Base-by-base conservation (phyloP, 37 sponge, comb jelly and placozoan genomes). In the Eunapius fragilis region DNA sequence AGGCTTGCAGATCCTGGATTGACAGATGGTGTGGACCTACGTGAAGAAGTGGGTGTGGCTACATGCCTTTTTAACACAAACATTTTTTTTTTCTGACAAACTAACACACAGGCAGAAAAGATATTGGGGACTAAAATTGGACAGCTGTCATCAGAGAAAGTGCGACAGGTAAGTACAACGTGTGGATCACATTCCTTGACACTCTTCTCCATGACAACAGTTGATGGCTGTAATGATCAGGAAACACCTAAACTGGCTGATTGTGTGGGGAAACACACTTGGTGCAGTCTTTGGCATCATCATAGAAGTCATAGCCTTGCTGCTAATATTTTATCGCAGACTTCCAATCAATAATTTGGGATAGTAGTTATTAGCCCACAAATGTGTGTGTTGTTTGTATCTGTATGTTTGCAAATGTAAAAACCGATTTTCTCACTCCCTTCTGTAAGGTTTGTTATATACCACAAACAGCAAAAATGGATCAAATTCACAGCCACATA, bases 171-270 rank as follows among this genome's bases (percentile, higher is more conserved):
- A 38, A 11, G 85, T 32, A 85, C 76, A 67, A 58, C 58, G 14
- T 58, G 58, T 58, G 17, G 19, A 2, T 58, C 41, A 58, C 58
- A 58, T 58, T 58, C 58, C 58, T 0, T 11, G 58, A 58, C 58
- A 58, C 58, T 19, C 58, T 58, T 58, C 58, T 58, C 58, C 58
- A 41, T 58, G 58, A 19, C 58, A 58, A 17, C 81, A 96, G 96
- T 68, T 96, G 31, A 67, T 96, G 25, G 84, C 91, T 12, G 76
- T 84, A 3, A 94, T 96, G 87, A 89, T 96, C 41, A 41, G 92
- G 9, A 91, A 82, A 79, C 95, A 96, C 33, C 71, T 96, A 49
- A 87, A 87, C 69, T 94, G 94, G 96, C 45, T 96, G 72, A 92
- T 96, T 33, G 87, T 94, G 31, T 96, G 92, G 89, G 95, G 96